Evolutionary conservation across 2,888 invertebrate species (phyloP).

Genomic region (Sphinx pinastri): DNA sequence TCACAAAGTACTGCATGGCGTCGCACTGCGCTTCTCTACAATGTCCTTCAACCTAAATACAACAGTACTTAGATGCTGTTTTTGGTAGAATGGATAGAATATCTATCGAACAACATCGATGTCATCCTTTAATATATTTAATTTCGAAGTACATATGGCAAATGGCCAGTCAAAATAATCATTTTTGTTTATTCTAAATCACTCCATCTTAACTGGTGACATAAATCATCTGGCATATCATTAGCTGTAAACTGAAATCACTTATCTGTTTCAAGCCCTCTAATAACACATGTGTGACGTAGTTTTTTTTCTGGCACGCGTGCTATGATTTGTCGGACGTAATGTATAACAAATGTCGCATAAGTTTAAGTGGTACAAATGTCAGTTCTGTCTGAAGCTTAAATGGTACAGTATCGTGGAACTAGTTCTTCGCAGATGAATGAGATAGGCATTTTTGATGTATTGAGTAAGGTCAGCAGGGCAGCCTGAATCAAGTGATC

Average conservation of each 20-base stretch:
- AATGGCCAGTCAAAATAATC: background rate
- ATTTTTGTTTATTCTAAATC: background rate
- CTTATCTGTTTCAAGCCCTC: background rate
- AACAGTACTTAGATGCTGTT: too few relatives aligned
- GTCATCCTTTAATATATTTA: background rate
- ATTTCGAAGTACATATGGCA: background rate
- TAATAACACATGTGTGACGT: constrained; percentile 12
- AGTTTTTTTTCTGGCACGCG: constrained; percentile 17
- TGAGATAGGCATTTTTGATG: too few relatives aligned
- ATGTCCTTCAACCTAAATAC: too few relatives aligned
- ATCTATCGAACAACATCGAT: too few relatives aligned
- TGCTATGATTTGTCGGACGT: background rate
- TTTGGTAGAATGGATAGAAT: too few relatives aligned
- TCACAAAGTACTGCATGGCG: too few relatives aligned
- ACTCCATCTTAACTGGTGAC: background rate
- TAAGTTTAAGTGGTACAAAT: background rate
- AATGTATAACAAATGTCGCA: background rate
- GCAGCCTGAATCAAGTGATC: too few relatives aligned
- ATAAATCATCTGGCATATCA: constrained; percentile 1
- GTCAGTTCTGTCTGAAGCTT: too few relatives aligned
- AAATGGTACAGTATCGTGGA: too few relatives aligned
- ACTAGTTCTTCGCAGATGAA: too few relatives aligned
- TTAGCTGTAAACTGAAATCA: constrained; percentile 6
- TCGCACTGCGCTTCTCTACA: too few relatives aligned
- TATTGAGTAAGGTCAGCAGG: too few relatives aligned